Conservation (phyloP, 2,113 vertebrate species). For the Synodontis membranacea region DNA sequence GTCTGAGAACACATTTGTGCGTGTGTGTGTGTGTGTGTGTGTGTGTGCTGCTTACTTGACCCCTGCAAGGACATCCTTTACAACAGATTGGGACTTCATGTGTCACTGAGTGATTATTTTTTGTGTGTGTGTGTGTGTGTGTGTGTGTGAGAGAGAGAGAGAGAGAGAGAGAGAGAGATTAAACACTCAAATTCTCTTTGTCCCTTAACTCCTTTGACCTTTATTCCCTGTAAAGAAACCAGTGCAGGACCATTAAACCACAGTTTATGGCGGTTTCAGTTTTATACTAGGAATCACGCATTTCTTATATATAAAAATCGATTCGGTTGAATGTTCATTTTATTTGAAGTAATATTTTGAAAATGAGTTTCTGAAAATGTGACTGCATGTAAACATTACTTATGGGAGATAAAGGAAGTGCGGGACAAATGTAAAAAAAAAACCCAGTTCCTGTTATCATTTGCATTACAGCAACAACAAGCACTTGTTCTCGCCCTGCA, state of each 20-base stretch:
- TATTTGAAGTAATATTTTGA: conserved; percentile 19
- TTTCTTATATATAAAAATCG: not conserved
- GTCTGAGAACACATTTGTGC: not conserved
- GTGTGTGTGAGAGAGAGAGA: not conserved
- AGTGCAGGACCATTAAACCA: not conserved
- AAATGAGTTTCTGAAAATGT: conserved; percentile 27
- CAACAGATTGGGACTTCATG: not conserved
- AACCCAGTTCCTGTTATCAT: not conserved
- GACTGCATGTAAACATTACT: conserved; percentile 22
- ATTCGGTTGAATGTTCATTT: conserved; percentile 1
- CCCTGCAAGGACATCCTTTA: conserved; percentile 32
- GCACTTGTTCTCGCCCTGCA: not conserved
- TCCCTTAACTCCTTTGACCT: not conserved
- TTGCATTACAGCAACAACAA: not conserved
- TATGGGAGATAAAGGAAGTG: not conserved
- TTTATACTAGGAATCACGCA: conserved; percentile 5
- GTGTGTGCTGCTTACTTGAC: conserved; percentile 33
- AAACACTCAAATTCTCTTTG: not conserved
- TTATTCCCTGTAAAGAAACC: not conserved
- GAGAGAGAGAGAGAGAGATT: not conserved
- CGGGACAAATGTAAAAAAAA: not conserved
- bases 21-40: conserved; percentile 19
- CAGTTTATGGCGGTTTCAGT: not conserved
- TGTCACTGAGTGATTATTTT: not conserved
- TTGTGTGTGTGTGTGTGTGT: not conserved